Percentiles rank a stretch among this genome's conserved stretches.
phyloP scores from a whole-genome alignment of 1,140 invertebrate species.

The Leptestheria dahalacensis region DNA sequence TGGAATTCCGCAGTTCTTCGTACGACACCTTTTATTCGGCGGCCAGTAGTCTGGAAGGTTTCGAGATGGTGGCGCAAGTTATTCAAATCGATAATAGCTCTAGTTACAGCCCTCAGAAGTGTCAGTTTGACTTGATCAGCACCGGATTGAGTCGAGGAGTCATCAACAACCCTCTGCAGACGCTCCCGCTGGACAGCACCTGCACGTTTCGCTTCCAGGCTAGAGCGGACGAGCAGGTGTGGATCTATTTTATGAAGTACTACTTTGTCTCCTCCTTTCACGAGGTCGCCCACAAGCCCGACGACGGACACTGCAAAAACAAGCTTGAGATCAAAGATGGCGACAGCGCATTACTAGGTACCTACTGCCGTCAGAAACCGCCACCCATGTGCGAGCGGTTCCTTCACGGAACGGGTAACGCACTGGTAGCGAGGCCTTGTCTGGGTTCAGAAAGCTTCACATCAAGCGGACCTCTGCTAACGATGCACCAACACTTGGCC shows the following conservation, averaged over 20 bases:
- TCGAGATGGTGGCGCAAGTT: constrained; percentile 59
- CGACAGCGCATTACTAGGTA: constrained; percentile 7
- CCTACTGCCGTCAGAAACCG: constrained; percentile 11
- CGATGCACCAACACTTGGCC: constrained; percentile 9
- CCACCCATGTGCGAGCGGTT: constrained; percentile 14
- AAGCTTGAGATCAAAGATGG: neutral
- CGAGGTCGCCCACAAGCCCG: neutral
- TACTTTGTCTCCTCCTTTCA: constrained; percentile 29
- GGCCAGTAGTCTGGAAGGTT: constrained; percentile 53
- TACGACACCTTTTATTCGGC: constrained; percentile 59
- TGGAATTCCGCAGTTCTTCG: constrained; percentile 77
- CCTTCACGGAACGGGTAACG: neutral
- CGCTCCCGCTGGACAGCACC: constrained; percentile 65
- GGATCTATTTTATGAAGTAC: constrained; percentile 75
- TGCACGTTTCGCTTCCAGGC: constrained; percentile 68
- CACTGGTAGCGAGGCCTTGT: constrained; percentile 4
- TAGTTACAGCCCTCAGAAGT: constrained; percentile 55
- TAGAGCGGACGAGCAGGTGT: constrained; percentile 36
- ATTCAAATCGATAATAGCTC: constrained; percentile 1
- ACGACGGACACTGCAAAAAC: neutral
- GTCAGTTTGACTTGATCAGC: constrained; percentile 70
- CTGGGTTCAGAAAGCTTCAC: constrained; percentile 10
- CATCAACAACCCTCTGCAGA: constrained; percentile 60
- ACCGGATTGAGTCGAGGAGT: constrained; percentile 46
- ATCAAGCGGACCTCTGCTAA: constrained; percentile 5